Conservation (phyloP, 2,888 invertebrate genomes). For the Sarcophaga subvicina region DNA sequence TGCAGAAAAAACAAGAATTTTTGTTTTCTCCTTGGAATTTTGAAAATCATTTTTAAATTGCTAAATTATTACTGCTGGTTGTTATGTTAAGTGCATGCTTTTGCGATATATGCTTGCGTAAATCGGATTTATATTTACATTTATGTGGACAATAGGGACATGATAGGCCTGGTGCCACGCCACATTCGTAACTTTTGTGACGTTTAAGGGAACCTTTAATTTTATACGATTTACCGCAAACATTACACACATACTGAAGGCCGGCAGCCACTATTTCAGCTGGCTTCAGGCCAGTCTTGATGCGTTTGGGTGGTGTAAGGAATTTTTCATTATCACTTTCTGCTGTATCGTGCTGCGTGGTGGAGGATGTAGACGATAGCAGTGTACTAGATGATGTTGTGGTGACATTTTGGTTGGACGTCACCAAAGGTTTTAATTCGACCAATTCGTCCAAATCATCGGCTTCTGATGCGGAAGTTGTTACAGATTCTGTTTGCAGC, state of each 20-base stretch:
- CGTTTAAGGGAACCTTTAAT: constrained; percentile 90
- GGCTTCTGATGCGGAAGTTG: constrained; percentile 60
- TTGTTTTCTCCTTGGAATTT: not conserved
- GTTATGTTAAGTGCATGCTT: constrained; percentile 74
- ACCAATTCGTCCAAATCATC: constrained; percentile 55
- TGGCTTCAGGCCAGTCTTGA: constrained; percentile 51
- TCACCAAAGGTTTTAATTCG: constrained; percentile 47
- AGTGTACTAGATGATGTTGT: not conserved
- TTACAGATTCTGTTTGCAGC: constrained; percentile 57
- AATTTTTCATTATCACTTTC: constrained; percentile 66
- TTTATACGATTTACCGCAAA: constrained; percentile 92
- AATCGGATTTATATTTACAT: constrained; percentile 81
- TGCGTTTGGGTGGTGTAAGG: constrained; percentile 57
- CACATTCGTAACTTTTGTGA: constrained; percentile 89
- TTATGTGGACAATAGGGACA: constrained; percentile 81
- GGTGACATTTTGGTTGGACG: not conserved
- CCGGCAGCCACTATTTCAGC: constrained; percentile 63
- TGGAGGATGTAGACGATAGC: not conserved
- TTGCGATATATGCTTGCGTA: constrained; percentile 80
- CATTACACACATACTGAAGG: constrained; percentile 84
- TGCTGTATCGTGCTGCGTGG: constrained; percentile 27
- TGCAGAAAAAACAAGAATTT: not conserved
- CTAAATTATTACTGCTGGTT: constrained; percentile 39
- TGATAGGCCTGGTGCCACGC: constrained; percentile 78
- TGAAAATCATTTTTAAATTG: constrained; percentile 21